Conservation (phyloP, 2,113 vertebrate species). For the Agelaius tricolor region DNA sequence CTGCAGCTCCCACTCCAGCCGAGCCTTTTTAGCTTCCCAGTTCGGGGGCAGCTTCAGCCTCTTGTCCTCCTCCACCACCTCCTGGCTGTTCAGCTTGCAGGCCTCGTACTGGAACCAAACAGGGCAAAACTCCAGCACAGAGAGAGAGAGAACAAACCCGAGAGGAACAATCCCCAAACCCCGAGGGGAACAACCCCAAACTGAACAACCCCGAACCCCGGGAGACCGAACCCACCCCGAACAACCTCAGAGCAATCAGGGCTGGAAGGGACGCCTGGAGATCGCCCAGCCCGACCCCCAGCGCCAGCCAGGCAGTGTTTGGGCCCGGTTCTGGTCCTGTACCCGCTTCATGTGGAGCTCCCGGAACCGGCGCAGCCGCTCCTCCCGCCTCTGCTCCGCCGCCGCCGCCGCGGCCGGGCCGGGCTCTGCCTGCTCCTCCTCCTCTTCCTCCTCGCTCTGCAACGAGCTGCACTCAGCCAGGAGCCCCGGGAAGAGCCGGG, state of each 20-base stretch:
- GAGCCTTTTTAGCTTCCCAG: conserved; percentile 94
- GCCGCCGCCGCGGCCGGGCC: conserved; percentile 4
- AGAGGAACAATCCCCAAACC: no score
- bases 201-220: no score
- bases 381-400: conserved; percentile 82
- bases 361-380: conserved; percentile 85
- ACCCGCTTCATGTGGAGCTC: conserved; percentile 93
- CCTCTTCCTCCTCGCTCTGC: not conserved
- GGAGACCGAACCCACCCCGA: rapidly evolving
- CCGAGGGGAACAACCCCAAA: no score
- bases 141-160: no score
- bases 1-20: conserved; percentile 90
- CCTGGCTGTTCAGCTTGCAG: conserved; percentile 91
- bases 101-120: conserved; percentile 85
- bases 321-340: not conserved
- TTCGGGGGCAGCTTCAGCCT: conserved; percentile 89
- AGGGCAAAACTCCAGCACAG: rapidly evolving
- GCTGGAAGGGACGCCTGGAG: no score
- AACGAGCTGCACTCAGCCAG: not conserved
- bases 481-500: rapidly evolving
- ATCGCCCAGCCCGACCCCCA: not conserved
- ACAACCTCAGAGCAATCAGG: rapidly evolving
- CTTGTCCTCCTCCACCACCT: conserved; percentile 94
- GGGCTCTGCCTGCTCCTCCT: conserved; percentile 5
- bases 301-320: not conserved